These are phyloP conservation scores for Elysia crispata DNA, from an alignment of 2,888 invertebrate genomes.

Conservation along the genomic window DNA sequence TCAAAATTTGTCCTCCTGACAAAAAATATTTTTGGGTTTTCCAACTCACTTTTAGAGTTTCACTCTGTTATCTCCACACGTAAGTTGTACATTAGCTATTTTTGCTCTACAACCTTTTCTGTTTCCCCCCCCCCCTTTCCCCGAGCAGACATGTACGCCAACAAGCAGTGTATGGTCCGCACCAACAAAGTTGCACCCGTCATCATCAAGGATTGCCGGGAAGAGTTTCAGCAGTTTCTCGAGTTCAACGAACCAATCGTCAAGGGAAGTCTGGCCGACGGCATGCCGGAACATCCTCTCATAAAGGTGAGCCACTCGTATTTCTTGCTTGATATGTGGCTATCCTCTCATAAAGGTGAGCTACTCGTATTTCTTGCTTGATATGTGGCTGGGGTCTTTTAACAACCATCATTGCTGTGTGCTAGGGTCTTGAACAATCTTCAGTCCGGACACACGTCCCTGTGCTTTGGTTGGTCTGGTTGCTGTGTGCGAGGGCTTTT, in stretches of 20 bases:
- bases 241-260: constrained; percentile 74
- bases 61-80: background rate
- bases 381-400: constrained; percentile 63
- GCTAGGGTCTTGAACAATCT: background rate
- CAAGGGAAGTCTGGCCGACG: constrained; percentile 70
- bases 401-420: constrained; percentile 27
- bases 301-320: constrained; percentile 65
- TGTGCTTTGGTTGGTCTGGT: background rate
- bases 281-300: constrained; percentile 71
- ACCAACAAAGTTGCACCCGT: constrained; percentile 75
- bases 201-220: constrained; percentile 74
- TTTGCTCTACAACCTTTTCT: background rate
- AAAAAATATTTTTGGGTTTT: background rate
- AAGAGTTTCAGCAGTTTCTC: constrained; percentile 73
- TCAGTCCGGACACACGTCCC: background rate
- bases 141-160: constrained; percentile 40
- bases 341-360: constrained; percentile 72
- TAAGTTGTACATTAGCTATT: background rate
- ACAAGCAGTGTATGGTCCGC: constrained; percentile 60
- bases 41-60: background rate
- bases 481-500: too few relatives aligned
- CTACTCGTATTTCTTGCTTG: background rate
- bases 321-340: background rate
- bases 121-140: background rate
- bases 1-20: too few relatives aligned